Evolutionary conservation across 2,797 vertebrate species (phyloP).

Genomic region (Bryconaethiops microstoma): DNA sequence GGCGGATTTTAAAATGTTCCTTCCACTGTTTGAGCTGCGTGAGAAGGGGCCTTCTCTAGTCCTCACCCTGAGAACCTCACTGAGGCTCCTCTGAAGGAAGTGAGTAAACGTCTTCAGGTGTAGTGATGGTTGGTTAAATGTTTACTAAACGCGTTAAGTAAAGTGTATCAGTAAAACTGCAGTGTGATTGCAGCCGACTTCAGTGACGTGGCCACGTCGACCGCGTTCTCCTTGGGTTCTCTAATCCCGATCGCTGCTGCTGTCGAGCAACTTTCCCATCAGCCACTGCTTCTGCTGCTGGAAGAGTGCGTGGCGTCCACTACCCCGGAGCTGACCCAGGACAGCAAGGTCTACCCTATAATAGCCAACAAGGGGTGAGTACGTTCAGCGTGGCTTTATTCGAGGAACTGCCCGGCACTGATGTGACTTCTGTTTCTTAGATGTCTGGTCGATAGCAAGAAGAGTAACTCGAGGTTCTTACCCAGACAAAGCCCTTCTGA

Average conservation of each 20-base stretch:
- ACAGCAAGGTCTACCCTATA: conserved; percentile 66
- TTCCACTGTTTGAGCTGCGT: too few species aligned
- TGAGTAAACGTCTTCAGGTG: too few species aligned
- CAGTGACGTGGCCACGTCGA: conserved; percentile 54
- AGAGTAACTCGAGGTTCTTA: conserved; percentile 68
- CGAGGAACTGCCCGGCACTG: neutral
- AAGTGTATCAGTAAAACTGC: too few species aligned
- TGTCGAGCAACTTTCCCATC: conserved; percentile 67
- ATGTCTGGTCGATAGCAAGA: conserved; percentile 76
- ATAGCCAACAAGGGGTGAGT: conserved; percentile 80
- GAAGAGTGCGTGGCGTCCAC: conserved; percentile 77
- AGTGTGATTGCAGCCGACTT: conserved; percentile 71
- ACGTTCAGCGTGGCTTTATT: neutral
- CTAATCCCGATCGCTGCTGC: conserved; percentile 75
- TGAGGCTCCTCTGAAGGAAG: too few species aligned
- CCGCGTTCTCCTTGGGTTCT: conserved; percentile 70
- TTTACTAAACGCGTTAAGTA: too few species aligned
- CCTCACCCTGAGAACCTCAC: too few species aligned
- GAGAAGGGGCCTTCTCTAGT: too few species aligned
- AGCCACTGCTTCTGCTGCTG: conserved; percentile 75
- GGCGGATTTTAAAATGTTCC: too few species aligned
- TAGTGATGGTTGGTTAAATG: too few species aligned
- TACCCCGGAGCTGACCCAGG: conserved; percentile 31
- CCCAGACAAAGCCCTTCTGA: conserved; percentile 64
- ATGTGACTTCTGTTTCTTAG: conserved; percentile 54